These are phyloP conservation scores for Corythaeola cristata DNA, from an alignment of 2,113 vertebrate species.

Conservation along the genomic window DNA sequence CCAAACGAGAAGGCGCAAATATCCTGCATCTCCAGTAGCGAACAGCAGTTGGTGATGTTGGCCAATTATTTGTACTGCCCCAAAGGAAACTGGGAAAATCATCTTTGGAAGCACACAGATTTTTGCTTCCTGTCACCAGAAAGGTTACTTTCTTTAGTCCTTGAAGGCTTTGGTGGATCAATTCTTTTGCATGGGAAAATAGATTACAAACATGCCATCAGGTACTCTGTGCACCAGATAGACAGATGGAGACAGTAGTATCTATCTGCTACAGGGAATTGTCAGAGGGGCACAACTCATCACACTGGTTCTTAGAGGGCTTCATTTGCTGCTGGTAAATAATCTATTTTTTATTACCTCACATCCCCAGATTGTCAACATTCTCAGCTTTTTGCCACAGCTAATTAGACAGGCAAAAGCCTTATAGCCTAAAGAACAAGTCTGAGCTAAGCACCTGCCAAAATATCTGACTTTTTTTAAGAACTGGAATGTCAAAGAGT, in stretches of 20 bases:
- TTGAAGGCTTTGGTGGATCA: conserved; percentile 42
- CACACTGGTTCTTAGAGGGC: conserved; percentile 44
- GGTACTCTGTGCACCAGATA: conserved; percentile 17
- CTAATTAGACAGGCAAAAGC: conserved; percentile 75
- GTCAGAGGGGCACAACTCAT: conserved; percentile 60
- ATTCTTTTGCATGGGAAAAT: conserved; percentile 45
- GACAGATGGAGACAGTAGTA: conserved; percentile 60
- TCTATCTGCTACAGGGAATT: conserved; percentile 41
- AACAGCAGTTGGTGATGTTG: background rate
- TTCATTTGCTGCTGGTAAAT: conserved; percentile 71
- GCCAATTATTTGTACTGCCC: conserved; percentile 46
- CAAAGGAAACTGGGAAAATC: background rate
- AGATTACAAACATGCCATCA: conserved; percentile 50
- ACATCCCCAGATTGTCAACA: conserved; percentile 69
- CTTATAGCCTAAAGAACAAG: conserved; percentile 66
- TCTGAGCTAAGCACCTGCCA: conserved; percentile 69
- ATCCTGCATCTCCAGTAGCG: background rate
- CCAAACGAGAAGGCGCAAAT: background rate
- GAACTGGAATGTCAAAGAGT: conserved; percentile 63
- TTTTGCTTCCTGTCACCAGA: conserved; percentile 46
- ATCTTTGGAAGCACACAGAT: background rate
- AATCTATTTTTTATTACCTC: conserved; percentile 70
- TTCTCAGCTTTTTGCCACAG: conserved; percentile 66
- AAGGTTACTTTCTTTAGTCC: conserved; percentile 44
- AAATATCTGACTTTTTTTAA: conserved; percentile 63